Evolutionary conservation across 2,888 invertebrate genomes (phyloP).

Genomic region (Atethmia centrago): DNA sequence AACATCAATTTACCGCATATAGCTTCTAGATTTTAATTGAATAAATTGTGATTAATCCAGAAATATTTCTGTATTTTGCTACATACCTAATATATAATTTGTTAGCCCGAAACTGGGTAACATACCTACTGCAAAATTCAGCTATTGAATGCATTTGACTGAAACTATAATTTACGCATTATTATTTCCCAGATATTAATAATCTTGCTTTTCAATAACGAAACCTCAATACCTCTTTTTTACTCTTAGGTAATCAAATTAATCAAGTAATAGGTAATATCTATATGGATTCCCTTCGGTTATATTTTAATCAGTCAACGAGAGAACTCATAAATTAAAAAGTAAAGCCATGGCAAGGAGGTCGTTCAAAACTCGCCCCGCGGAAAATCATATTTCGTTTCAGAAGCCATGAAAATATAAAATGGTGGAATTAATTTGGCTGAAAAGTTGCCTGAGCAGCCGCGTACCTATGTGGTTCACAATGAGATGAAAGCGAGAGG

Average conservation of each 20-base stretch:
- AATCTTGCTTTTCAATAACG: slow-evolving; percentile 38
- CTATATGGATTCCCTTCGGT: slow-evolving; percentile 53
- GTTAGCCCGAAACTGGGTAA: no score
- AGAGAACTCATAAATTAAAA: slow-evolving; percentile 74
- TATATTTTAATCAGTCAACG: slow-evolving; percentile 51
- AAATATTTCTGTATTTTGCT: no score
- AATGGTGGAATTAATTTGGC: slow-evolving; percentile 88
- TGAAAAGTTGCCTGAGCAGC: slow-evolving; percentile 84
- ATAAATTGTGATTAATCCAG: no score
- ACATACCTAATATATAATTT: no score
- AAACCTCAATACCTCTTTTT: slow-evolving; percentile 13
- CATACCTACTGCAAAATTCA: not conserved
- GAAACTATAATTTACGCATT: not conserved
- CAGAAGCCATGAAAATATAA: slow-evolving; percentile 84
- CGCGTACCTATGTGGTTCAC: slow-evolving; percentile 73
- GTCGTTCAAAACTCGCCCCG: slow-evolving; percentile 78
- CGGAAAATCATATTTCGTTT: slow-evolving; percentile 86
- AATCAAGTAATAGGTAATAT: slow-evolving; percentile 14
- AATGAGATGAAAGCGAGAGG: slow-evolving; percentile 88
- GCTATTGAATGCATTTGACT: not conserved
- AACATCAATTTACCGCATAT: no score
- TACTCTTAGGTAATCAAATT: slow-evolving; percentile 37
- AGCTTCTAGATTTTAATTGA: no score
- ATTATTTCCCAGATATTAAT: not conserved
- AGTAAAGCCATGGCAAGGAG: slow-evolving; percentile 79